Evolutionary conservation across 2,113 vertebrate genomes (phyloP), one percentile per base, ranked within the genome.

Genomic region (Serinus canaria): DNA sequence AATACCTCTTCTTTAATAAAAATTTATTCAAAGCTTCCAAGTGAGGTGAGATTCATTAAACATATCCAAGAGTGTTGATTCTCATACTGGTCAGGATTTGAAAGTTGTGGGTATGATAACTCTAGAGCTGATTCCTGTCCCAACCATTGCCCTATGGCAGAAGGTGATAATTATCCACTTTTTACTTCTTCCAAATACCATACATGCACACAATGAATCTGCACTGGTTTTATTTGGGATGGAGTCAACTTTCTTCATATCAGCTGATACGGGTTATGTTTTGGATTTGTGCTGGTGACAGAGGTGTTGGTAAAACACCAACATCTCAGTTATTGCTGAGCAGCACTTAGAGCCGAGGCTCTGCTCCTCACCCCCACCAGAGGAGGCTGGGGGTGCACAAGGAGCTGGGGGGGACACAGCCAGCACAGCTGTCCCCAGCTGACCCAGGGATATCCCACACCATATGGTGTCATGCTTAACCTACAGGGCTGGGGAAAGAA

Each of bases 391-490:
- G 23, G 13, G 2, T 31, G 35, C 68, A 37, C 33, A 23, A 63
- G 68, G 3, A 44, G 18, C 0, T 80, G 77, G 31, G 58, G 53
- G 22, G 17, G 20, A 23, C 20, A 39, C 22, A 63, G 35, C 25
- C 1, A 2, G 35, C 28, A 63, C 67, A 83, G 35, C 44, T 81
- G 55, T 46, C n/a, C 15, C 17, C 30, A 52, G 0, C 7, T 70
- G 56, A 33, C 46, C 59, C 17, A 39, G 41, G 41, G 19, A 9
- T 44, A 7, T 56, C 4, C 55, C 31, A n/a, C 4, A 7, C 3
- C 24, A 0, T 39, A 1, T 3, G 15, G 5, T 0, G 0, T 60
- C 33, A 6, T 52, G 14, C 7, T 90, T 13, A 49, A 22, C 31
- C 16, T 28, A 12, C 20, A 20, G 39, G 67, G 20, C 14, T 44